A percentile compares a stretch with the other conserved stretches of the same genome.
Evolutionary conservation across 92 coral and sea anemone species (phyloP).

Genomic region (Porites lobata): DNA sequence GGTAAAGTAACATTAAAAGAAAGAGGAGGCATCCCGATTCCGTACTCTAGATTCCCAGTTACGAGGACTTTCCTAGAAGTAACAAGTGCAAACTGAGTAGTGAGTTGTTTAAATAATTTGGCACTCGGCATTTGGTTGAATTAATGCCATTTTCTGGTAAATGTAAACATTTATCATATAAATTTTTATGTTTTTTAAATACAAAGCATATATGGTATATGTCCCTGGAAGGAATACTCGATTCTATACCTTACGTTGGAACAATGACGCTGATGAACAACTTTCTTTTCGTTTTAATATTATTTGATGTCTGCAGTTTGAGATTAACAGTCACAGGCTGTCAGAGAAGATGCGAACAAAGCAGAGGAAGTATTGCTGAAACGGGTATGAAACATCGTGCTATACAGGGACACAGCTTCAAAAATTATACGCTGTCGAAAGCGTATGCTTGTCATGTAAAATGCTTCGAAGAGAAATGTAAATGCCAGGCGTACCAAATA

Average conservation of each 20-base stretch:
- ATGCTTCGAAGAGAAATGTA: slow-evolving; percentile 50
- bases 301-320: not conserved
- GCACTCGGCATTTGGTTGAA: too few relatives aligned
- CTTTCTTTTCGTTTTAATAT: not conserved
- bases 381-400: slow-evolving; percentile 24
- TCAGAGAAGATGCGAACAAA: not conserved
- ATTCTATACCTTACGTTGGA: too few relatives aligned
- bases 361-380: not conserved
- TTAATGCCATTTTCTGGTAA: too few relatives aligned
- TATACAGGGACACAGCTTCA: slow-evolving; percentile 44
- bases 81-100: too few relatives aligned
- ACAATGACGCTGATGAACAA: not conserved
- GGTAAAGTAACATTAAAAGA: too few relatives aligned
- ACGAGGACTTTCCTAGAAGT: too few relatives aligned
- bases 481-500: slow-evolving; percentile 47
- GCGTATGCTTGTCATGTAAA: slow-evolving; percentile 11
- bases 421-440: slow-evolving; percentile 26
- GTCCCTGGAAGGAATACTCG: not conserved
- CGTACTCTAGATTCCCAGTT: too few relatives aligned
- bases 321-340: not conserved
- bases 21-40: too few relatives aligned
- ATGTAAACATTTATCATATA: too few relatives aligned
- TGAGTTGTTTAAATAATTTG: too few relatives aligned
- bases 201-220: too few relatives aligned
- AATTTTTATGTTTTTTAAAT: too few relatives aligned